Evolutionary conservation across 2,888 invertebrate species (phyloP).

Genomic region (Drosophila tanythrix): DNA sequence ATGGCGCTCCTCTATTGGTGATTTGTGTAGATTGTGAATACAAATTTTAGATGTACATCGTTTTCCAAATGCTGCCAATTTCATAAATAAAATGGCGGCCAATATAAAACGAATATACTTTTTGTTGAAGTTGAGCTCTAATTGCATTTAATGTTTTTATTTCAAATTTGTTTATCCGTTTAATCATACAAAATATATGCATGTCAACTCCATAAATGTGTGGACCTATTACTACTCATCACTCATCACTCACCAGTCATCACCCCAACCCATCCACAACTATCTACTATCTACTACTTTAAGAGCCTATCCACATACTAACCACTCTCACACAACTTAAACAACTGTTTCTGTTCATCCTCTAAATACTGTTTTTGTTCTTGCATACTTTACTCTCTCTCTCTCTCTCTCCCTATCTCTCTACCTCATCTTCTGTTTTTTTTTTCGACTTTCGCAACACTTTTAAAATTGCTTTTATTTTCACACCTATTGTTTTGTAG

Average conservation of each 20-base stretch:
- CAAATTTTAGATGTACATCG: slow-evolving; percentile 39
- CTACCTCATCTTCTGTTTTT: slow-evolving; percentile 72
- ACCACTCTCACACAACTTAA: slow-evolving; percentile 30
- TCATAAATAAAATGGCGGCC: slow-evolving; percentile 60
- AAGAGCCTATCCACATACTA: slow-evolving; percentile 38
- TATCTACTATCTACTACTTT: slow-evolving; percentile 50
- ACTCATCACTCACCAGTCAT: neutral
- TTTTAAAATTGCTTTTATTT: slow-evolving; percentile 83
- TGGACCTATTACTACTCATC: slow-evolving; percentile 17
- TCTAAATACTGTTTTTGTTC: slow-evolving; percentile 26
- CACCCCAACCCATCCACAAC: slow-evolving; percentile 25
- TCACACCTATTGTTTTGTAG: slow-evolving; percentile 84
- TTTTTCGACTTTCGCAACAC: slow-evolving; percentile 78
- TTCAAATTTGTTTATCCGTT: slow-evolving; percentile 28
- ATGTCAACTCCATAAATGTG: slow-evolving; percentile 55
- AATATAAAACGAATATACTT: slow-evolving; percentile 50
- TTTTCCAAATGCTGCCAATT: slow-evolving; percentile 52
- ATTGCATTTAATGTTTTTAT: slow-evolving; percentile 72
- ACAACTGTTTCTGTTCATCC: slow-evolving; percentile 29
- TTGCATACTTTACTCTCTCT: slow-evolving; percentile 45
- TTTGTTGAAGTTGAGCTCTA: slow-evolving; percentile 84
- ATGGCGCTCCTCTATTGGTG: slow-evolving; percentile 49
- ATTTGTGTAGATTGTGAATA: slow-evolving; percentile 48
- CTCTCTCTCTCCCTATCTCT: neutral
- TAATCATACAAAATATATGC: slow-evolving; percentile 51